Base-by-base conservation (phyloP, 2,113 vertebrate genomes). In the Aegithalos caudatus region DNA sequence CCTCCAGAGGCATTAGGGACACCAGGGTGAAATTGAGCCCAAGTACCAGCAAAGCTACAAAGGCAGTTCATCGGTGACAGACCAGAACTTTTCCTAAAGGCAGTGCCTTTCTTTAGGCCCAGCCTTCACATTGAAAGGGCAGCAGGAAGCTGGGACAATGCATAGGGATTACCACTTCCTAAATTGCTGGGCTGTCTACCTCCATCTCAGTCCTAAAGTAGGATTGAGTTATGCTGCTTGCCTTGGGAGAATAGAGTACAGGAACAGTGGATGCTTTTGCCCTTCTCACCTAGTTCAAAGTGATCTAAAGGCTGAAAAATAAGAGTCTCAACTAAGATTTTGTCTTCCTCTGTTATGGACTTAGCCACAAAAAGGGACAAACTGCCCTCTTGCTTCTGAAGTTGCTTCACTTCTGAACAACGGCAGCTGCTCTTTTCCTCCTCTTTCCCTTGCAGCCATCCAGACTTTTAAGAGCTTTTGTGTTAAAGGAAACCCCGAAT, bases 401-500 rank as follows among this genome's bases (percentile, higher is more conserved):
- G 47, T 53, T 40, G 28, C 10, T 88, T 88, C 16, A 19, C 76
- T 90, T 92, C 81, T 23, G 11, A 95, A 86, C 88, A 94, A 90
- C 4, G 7, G 31, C 35, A 83, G 61, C 35, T 79, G 25, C 27
- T 76, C 6, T 86, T 91, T 83, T 21, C 31, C 16, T 83, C 33
- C 31, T 53, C 24, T 66, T 73, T 64, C 38, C 11, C 22, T 87
- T 73, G 48, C 33, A 84, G 31, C 45, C 61, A 72, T 72, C 65
- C 70, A 90, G 90, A 96, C 73, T 95, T 94, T 80, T 64, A 58
- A 88, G 81, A 86, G 50, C 37, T 95, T 93, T 73, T 66, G 23
- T 76, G 22, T 65, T 66, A 90, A 51, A 91, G 64, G 58, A 96
- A 84, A 90, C 40, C 54, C 51, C 90, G 81, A 96, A 92, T 94